Conservation (phyloP, 2,113 vertebrate species). For the Eolophus roseicapilla region DNA sequence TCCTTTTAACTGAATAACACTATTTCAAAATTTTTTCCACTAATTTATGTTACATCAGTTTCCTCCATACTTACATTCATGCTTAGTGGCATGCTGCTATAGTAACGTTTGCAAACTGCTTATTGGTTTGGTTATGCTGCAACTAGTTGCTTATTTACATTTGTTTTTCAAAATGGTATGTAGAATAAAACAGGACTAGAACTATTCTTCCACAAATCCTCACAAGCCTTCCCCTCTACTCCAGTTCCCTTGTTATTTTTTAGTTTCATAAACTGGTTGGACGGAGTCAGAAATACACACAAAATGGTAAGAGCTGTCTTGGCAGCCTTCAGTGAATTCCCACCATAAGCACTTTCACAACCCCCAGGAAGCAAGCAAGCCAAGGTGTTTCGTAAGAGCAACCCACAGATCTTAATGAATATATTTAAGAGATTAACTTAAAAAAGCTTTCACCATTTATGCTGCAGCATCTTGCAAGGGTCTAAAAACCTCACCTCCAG, state of each 20-base stretch:
- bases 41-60: not conserved
- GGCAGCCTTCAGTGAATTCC: slow-evolving; percentile 10
- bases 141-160: not conserved
- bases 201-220: not conserved
- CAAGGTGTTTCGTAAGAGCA: slow-evolving; percentile 9
- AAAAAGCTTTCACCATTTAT: slow-evolving; percentile 1
- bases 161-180: not conserved
- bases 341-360: not conserved
- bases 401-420: slow-evolving; percentile 14
- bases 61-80: not conserved
- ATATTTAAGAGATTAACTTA: not conserved
- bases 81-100: not conserved
- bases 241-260: not conserved
- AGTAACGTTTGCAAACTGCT: not conserved
- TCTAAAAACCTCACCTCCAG: not conserved
- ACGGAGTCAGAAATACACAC: slow-evolving; percentile 5
- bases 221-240: not conserved
- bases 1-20: not conserved
- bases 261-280: not conserved
- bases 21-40: not conserved
- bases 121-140: not conserved
- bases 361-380: not conserved
- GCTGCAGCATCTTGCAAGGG: not conserved
- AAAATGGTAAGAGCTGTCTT: not conserved
- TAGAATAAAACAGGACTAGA: not conserved